Evolutionary conservation across 2,113 vertebrate species (phyloP).

Genomic region (Rhadina sibilatrix): DNA sequence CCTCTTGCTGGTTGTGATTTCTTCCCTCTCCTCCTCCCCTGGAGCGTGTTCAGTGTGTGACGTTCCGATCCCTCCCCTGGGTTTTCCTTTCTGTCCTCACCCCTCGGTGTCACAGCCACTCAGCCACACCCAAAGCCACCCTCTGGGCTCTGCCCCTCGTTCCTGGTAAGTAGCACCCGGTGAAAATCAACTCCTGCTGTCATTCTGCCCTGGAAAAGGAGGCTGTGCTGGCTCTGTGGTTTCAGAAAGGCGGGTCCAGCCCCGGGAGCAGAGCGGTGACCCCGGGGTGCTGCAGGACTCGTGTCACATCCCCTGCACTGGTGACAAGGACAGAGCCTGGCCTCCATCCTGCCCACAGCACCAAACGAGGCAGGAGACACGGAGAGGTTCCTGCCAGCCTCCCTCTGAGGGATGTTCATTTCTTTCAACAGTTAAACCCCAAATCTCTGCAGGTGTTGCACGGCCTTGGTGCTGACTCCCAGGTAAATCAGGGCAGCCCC

Average conservation of each 20-base stretch:
- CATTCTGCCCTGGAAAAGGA: neutral
- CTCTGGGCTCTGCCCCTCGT: neutral
- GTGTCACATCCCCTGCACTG: neutral
- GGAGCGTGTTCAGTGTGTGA: conserved; percentile 24
- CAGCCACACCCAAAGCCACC: neutral
- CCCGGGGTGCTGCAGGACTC: neutral
- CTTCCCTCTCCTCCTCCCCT: neutral
- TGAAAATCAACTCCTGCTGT: neutral
- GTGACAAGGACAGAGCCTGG: neutral
- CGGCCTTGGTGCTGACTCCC: neutral
- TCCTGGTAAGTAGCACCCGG: neutral
- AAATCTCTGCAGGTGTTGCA: neutral
- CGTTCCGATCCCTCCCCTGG: neutral
- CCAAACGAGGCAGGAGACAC: neutral
- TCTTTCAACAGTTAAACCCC: neutral
- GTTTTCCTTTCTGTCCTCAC: neutral
- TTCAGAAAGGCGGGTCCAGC: neutral
- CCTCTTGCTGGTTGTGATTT: conserved; percentile 34
- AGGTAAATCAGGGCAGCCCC: neutral
- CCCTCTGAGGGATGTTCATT: neutral
- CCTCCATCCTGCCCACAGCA: neutral
- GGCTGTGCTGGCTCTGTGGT: neutral
- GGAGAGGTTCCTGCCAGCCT: neutral
- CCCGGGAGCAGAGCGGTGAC: neutral
- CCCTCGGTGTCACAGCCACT: neutral